Evolutionary conservation across 2,797 vertebrate genomes (phyloP).

Genomic region (Pelochelys cantorii): DNA sequence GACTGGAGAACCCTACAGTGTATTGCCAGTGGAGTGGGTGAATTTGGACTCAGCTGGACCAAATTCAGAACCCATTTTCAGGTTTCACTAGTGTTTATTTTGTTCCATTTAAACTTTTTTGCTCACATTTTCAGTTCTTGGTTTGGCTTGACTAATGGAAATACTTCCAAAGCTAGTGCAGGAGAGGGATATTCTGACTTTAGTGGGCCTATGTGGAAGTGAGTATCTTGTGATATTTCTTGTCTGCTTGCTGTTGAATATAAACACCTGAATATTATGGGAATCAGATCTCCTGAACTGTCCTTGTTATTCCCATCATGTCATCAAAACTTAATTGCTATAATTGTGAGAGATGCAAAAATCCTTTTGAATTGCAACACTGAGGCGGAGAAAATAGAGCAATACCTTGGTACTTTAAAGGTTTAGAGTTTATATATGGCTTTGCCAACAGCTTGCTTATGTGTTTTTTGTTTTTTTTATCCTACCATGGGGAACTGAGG

Average conservation of each 20-base stretch:
- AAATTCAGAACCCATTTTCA: not conserved
- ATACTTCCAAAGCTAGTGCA: not conserved
- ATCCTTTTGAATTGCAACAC: not conserved
- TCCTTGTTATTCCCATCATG: not conserved
- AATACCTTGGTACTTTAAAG: not conserved
- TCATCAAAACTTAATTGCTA: not conserved
- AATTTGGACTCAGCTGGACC: not conserved
- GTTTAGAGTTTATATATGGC: not conserved
- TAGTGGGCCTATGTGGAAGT: not conserved
- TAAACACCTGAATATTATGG: not conserved
- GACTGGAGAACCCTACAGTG: constrained; percentile 29
- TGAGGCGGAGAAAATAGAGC: not conserved
- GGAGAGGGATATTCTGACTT: not conserved
- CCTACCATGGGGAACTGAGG: not conserved
- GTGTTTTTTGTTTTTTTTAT: not conserved
- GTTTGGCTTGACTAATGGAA: not conserved
- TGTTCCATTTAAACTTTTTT: not conserved
- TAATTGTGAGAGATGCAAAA: not conserved
- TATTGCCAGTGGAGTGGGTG: not conserved
- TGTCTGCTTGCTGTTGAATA: not conserved
- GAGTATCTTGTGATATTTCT: not conserved
- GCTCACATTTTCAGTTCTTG: not conserved
- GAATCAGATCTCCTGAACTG: not conserved
- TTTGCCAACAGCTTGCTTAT: not conserved
- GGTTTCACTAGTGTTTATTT: not conserved